Evolutionary conservation across 2,797 vertebrate genomes (phyloP).

Genomic region (Oreortyx pictus): DNA sequence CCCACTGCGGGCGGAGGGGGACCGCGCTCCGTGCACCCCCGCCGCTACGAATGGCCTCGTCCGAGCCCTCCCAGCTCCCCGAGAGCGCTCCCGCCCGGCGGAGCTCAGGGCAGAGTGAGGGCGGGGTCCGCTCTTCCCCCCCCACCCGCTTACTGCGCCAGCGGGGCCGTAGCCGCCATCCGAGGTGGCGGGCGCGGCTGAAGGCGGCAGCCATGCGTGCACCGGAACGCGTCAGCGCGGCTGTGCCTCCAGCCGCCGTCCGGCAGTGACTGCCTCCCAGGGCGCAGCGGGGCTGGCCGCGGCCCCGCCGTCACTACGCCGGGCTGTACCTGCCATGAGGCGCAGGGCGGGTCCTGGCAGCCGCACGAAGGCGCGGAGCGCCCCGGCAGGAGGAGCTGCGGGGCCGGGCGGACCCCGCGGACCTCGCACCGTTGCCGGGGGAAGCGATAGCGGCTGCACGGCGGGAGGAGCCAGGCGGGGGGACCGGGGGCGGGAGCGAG

Average conservation of each 20-base stretch:
- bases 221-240: background rate
- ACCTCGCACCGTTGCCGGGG: background rate
- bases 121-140: too few species aligned
- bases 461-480: background rate
- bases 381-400: background rate
- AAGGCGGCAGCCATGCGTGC: fast-evolving
- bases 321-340: background rate
- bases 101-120: background rate
- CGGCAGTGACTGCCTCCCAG: background rate
- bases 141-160: background rate
- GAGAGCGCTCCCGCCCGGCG: fast-evolving
- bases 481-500: too few species aligned
- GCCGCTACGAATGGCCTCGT: background rate
- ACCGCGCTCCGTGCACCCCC: background rate
- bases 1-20: background rate
- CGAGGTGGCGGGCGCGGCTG: background rate
- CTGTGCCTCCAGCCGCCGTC: background rate
- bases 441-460: background rate
- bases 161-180: background rate
- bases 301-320: fast-evolving
- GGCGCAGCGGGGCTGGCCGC: too few species aligned
- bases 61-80: background rate
- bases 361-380: background rate
- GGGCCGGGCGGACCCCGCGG: background rate
- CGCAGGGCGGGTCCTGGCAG: background rate